Base-by-base conservation (phyloP, 2,113 vertebrate species). In the Chrysemys picta region DNA sequence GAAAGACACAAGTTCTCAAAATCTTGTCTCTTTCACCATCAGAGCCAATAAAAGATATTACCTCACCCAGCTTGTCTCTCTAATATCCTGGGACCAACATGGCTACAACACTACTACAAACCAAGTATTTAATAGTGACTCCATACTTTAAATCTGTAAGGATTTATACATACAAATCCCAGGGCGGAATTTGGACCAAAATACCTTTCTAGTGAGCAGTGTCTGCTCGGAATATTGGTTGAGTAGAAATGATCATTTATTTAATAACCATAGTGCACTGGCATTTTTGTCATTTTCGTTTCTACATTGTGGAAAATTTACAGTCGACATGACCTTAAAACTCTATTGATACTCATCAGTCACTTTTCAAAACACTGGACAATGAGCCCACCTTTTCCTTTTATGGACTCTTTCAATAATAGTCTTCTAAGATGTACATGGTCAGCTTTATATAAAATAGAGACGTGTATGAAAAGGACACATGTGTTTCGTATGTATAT, bases 361-460 rank as follows among this genome's bases (percentile, higher is more conserved):
- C 35, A 81, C 11, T 90, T 93, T 56, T 87, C 42, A 82, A 94
- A 21, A 80, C 82, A 35, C 27, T 82, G 83, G 27, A 14, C 14
- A 38, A 6, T 49, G 47, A 29, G 87, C 87, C 53, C 3, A n/a
- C 35, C 54, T 82, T 90, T 72, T 88, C 54, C 81, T 88, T 80
- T 81, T 14, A 38, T 62, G 25, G 52, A 1, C 47, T 38, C 17
- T 52, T n/a, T 79, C 84, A 53, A 0, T 47, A 89, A 10, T 85
- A 52, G 88, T 81, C 76, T 53, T 91, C 59, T 50, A 25, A 95
- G 76, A 80, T 54, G n/a, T 92, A 91, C 69, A 89, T 86, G 93
- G 80, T 88, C 85, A 57, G 0, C 84, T 89, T 54, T 22, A 85
- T 72, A 27, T 47, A 80, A 79, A 94, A 86, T 56, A 45, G 1